Base-by-base conservation (phyloP, 2,888 invertebrate genomes). In the Euplexia lucipara region DNA sequence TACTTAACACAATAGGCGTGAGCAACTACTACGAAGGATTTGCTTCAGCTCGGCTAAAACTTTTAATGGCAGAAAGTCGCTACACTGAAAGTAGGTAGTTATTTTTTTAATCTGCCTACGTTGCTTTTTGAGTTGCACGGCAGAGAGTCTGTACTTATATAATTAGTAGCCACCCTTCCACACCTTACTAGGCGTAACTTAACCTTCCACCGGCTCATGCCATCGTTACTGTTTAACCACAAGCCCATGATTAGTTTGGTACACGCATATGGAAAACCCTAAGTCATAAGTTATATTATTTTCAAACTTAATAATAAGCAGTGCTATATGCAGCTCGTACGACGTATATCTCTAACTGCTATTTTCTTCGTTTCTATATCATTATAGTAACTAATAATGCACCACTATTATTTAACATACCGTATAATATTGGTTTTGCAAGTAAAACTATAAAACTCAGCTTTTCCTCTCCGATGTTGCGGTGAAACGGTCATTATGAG, bases 401-500 rank as follows among this genome's bases (percentile, higher is more conserved):
- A 53, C 53, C 42, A 35, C 53, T 52, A 63, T 73, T 70, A 75
- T 75, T 68, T 59, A 62, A 47, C 53, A 49, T 42, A 53, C 56
- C 60, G 20, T 77, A 53, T 74, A 78, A 79, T 75, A 70, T 78
- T 75, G 59, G 59, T 64, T 56, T 79, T 75, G 53, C 54, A 42
- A 54, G 47, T 71, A 70, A 70, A 70, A 63, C 66, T 51, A 64
- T 62, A 72, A 62, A 70, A 70, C 45, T 62, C 47, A 49, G 65
- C 79, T 83, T 80, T 83, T 80, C 79, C 78, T 70, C 74, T 78
- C 66, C 42, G 53, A 65, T 58, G 70, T 44, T 79, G 81, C 53
- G 82, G 85, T 77, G 80, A 82, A 74, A 76, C 69, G 60, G 67
- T 70, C 66, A 75, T 82, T 78, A 78, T 65, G 58, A 51, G 67